Evolutionary conservation across 2,113 vertebrate genomes (phyloP).

Genomic region (Engraulis encrasicolus): DNA sequence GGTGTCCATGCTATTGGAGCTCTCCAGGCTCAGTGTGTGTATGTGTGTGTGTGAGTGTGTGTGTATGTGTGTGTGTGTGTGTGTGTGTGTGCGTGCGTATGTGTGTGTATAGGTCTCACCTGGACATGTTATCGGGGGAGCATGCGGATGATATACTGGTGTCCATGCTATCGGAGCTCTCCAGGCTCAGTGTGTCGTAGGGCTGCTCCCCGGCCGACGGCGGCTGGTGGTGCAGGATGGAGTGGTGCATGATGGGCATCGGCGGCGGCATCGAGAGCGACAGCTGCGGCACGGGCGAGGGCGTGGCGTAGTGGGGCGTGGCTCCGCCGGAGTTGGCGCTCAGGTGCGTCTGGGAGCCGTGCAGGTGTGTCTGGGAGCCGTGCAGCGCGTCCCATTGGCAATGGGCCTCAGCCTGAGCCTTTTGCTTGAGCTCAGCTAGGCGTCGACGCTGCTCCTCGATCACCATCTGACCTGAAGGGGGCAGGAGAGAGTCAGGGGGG

Average conservation of each 20-base stretch:
- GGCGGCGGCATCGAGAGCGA: no score
- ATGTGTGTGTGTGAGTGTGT: no score
- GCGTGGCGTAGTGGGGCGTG: slow-evolving; percentile 30
- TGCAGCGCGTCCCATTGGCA: slow-evolving; percentile 95
- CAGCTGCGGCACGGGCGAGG: not conserved
- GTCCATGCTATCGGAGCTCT: slow-evolving; percentile 98
- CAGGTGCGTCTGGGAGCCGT: slow-evolving; percentile 76
- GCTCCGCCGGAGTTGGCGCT: slow-evolving; percentile 10
- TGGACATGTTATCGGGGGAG: slow-evolving; percentile 85
- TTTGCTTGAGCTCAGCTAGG: slow-evolving; percentile 92
- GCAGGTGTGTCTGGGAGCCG: slow-evolving; percentile 77
- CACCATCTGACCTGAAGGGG: slow-evolving; percentile 88
- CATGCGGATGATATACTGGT: slow-evolving; percentile 95
- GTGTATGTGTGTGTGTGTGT: no score
- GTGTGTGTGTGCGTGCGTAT: no score
- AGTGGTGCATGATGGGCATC: slow-evolving; percentile 81
- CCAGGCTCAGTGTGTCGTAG: slow-evolving; percentile 94
- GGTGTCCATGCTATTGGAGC: no score
- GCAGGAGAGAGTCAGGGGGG: not conserved
- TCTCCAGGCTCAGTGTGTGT: no score
- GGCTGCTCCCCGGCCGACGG: slow-evolving; percentile 78
- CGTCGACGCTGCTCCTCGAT: slow-evolving; percentile 93
- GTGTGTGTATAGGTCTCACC: no score
- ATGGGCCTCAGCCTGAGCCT: slow-evolving; percentile 89
- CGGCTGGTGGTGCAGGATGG: slow-evolving; percentile 90